Evolutionary conservation across 2,113 vertebrate genomes (phyloP), one percentile per base, ranked within the genome.

Genomic region (Triplophysa dalaica): DNA sequence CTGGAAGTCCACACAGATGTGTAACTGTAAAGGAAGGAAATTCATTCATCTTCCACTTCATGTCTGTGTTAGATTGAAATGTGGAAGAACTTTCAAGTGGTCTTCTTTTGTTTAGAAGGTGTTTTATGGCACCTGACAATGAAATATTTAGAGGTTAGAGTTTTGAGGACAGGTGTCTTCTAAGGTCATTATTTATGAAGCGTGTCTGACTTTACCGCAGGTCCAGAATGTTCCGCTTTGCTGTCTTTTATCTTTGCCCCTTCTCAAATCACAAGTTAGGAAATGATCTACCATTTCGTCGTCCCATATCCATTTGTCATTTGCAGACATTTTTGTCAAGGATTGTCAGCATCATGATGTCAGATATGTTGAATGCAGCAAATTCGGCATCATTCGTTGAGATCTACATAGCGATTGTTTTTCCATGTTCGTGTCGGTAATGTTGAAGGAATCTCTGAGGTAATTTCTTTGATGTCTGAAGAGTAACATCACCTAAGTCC

Each of bases 161-260:
- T 67, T 67, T 26, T 75, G 24, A 1, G 16, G 60, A 76, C 82
- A 83, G 72, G 78, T 83, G 82, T 43, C 43, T 54, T 67, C 81
- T 52, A 19, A 1, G 22, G 19, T 48, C 62, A 45, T 63, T 75
- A 74, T 80, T 80, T 61, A 80, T 72, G 54, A 72, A 24, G 48
- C 66, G 26, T 75, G 77, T 75, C 72, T 38, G 60, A 24, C 26
- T 41, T 60, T 63, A 16, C 33, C 29, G 26, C 24, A 3, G 43
- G 21, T 66, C 54, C 29, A 19, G 64, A 68, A 61, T 19, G 41
- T 54, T 50, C 33, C 56, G 50, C 2, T 62, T 26, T n/a, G 58
- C 13, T 52, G 24, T 61, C 24, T 73, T 75, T 60, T 64, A 54
- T 70, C 43, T 64, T 83, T 75, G 33, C 45, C 60, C 54, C 29